Conservation (phyloP, 2,888 invertebrate genomes). For the Tiphia femorata region DNA sequence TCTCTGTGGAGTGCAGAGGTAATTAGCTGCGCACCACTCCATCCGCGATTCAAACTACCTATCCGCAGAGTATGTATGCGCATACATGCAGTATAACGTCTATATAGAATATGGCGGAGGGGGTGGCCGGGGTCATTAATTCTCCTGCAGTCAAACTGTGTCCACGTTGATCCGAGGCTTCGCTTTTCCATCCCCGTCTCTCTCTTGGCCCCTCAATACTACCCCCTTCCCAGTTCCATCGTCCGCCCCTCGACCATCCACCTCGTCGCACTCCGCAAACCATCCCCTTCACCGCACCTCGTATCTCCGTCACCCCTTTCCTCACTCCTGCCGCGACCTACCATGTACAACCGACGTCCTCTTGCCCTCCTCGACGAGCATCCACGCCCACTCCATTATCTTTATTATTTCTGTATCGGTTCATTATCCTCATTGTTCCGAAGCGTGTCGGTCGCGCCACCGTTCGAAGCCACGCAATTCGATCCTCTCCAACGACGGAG, state of each 20-base stretch:
- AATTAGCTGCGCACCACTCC: constrained; percentile 40
- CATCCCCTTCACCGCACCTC: neutral
- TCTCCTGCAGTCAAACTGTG: constrained; percentile 39
- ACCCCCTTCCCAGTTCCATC: neutral
- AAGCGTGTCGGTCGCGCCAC: too few species aligned
- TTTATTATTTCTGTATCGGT: constrained; percentile 33
- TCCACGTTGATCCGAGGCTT: constrained; percentile 24
- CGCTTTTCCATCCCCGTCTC: constrained; percentile 1
- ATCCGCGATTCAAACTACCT: constrained; percentile 37
- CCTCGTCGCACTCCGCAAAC: constrained; percentile 1
- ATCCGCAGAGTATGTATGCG: constrained; percentile 18
- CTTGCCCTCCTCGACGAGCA: too few species aligned
- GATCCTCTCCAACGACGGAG: too few species aligned
- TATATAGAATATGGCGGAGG: too few species aligned
- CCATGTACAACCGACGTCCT: too few species aligned
- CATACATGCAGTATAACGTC: neutral
- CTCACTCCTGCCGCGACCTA: too few species aligned
- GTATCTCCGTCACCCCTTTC: too few species aligned
- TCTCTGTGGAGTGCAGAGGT: constrained; percentile 32
- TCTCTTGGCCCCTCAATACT: constrained; percentile 12
- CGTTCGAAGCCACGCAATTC: too few species aligned
- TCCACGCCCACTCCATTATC: constrained; percentile 32
- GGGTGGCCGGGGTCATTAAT: constrained; percentile 37
- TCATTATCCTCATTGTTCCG: too few species aligned
- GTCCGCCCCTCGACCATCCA: neutral